Base-by-base conservation (phyloP, 92 coral and sea anemone genomes). In the Galaxea fascicularis region DNA sequence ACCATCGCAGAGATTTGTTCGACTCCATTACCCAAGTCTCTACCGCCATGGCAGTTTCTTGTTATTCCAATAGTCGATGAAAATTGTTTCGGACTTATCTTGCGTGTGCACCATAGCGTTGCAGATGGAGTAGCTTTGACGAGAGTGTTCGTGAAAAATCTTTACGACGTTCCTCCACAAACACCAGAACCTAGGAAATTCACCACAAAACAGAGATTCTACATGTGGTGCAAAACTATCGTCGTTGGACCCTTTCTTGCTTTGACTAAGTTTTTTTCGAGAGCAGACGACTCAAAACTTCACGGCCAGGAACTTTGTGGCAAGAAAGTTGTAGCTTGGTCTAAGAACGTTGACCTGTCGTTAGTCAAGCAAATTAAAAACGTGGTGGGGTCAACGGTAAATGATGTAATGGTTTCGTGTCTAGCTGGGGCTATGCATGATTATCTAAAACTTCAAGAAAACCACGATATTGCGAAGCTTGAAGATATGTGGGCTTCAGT, bases 401-500 rank as follows among this genome's bases (percentile, higher is more conserved):
- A 97, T 80, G 99, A 97, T 81, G 98, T 97, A 4, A 93, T 97
- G 99, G 98, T 95, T 1, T 93, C 99, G 12, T 97, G 98, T 74
- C 46, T 97, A 12, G 88, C 98, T 4, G 99, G 99, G 20, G 99
- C 98, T 13, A 47, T 97, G 80, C 82, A 92, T 26, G 90, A 91
- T 73, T 94, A 94, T 84, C 95, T 97, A 5, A 24, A 86, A 45
- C 31, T 46, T 5, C 82, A 82, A 66, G 83, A 73, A 35, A 73
- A 85, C 14, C 4, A n/a, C 75, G 90, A 92, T n/a, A 69, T 66
- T 18, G 56, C 58, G 29, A 88, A 79, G 44, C 87, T 91, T 0
- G 93, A 91, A 22, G 99, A 97, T 82, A 95, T 97, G 95, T 91
- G 93, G 95, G 99, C 98, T 2, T 93, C 95, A 26, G 95, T 97